These are phyloP conservation scores for Xiphydria camelus DNA, from an alignment of 2,888 invertebrate species.

Conservation along the genomic window DNA sequence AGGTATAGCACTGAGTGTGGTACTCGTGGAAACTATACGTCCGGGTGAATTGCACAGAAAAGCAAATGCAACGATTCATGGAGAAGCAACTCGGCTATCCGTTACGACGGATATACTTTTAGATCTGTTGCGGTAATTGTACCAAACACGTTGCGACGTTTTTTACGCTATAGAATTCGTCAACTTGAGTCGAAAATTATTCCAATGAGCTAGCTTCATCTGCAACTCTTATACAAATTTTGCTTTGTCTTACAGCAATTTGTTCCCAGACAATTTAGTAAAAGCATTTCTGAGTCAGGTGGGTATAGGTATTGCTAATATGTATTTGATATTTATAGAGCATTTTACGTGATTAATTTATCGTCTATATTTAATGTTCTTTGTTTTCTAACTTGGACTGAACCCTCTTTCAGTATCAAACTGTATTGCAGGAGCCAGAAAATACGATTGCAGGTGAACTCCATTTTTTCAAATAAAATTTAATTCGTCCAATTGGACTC, in stretches of 20 bases:
- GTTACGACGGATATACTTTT: constrained; percentile 87
- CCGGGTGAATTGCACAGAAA: constrained; percentile 67
- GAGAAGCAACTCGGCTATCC: constrained; percentile 59
- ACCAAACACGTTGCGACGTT: no score
- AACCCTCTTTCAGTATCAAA: constrained; percentile 63
- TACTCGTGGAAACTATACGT: constrained; percentile 83
- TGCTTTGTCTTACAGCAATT: constrained; percentile 60
- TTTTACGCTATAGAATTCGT: no score
- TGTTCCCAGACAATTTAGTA: constrained; percentile 88
- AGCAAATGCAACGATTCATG: constrained; percentile 11
- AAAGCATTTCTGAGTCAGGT: constrained; percentile 74
- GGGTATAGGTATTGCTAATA: constrained; percentile 16
- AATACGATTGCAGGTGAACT: constrained; percentile 36
- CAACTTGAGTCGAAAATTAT: no score
- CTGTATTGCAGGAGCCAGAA: constrained; percentile 59
- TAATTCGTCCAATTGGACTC: neutral
- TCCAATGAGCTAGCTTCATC: no score
- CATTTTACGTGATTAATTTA: neutral
- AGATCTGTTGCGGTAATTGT: constrained; percentile 78
- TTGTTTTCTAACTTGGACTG: no score
- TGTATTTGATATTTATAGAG: no score
- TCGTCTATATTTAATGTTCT: neutral
- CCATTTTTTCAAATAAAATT: constrained; percentile 4
- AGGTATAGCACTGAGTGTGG: constrained; percentile 86
- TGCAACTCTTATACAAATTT: no score